Conservation (phyloP, 2,888 invertebrate genomes). For the Plagodis dolabraria region DNA sequence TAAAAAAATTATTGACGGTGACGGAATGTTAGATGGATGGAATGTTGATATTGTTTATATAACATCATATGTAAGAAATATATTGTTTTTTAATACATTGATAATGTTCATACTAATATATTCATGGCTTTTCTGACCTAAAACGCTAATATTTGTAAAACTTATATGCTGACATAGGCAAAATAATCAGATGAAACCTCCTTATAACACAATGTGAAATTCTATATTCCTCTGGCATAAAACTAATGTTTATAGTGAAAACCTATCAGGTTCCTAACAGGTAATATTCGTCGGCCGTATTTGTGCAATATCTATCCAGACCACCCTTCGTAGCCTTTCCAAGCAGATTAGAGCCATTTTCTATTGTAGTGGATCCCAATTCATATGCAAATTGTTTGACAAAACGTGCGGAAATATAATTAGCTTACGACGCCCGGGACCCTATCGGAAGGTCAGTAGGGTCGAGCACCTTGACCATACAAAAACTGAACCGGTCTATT, state of each 20-base stretch:
- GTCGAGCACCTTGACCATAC: constrained; percentile 67
- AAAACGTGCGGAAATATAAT: constrained; percentile 84
- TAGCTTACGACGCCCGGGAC: constrained; percentile 70
- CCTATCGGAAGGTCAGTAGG: constrained; percentile 44
- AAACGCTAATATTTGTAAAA: too few species aligned
- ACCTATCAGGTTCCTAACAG: constrained; percentile 79
- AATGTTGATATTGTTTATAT: too few species aligned
- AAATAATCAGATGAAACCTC: constrained; percentile 55
- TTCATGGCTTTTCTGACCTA: constrained; percentile 10
- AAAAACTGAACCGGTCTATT: constrained; percentile 73
- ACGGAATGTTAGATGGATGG: neutral
- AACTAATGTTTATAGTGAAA: constrained; percentile 73
- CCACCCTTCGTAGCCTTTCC: constrained; percentile 47
- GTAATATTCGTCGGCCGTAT: constrained; percentile 55
- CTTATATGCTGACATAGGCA: constrained; percentile 26
- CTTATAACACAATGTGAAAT: constrained; percentile 65
- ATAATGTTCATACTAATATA: constrained; percentile 7
- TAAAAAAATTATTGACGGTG: constrained; percentile 14
- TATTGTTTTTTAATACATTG: constrained; percentile 1
- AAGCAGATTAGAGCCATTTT: constrained; percentile 63
- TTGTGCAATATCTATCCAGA: constrained; percentile 54
- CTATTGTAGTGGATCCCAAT: constrained; percentile 73
- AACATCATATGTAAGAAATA: too few species aligned
- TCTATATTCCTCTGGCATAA: constrained; percentile 61
- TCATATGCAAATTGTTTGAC: constrained; percentile 78